Percentiles rank a stretch among this genome's conserved stretches.
These are phyloP conservation scores for Pluvianellus socialis DNA, from an alignment of 2,113 vertebrate genomes.

Conservation along the genomic window DNA sequence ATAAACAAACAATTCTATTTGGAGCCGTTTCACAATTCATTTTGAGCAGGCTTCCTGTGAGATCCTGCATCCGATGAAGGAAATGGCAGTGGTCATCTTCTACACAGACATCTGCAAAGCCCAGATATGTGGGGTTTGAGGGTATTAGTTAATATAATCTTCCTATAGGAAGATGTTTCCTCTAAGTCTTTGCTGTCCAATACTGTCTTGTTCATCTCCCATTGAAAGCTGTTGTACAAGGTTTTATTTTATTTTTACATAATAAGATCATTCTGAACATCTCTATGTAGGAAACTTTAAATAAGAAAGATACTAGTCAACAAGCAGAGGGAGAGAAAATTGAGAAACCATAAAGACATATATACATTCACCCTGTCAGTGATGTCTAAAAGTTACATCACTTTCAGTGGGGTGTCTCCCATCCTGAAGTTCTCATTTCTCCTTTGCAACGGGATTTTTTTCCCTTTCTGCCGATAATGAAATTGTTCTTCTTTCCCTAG, in stretches of 20 bases:
- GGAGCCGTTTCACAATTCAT: not conserved
- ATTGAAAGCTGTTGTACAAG: not conserved
- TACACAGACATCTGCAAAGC: not conserved
- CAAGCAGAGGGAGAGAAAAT: not conserved
- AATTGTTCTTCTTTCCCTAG: not conserved
- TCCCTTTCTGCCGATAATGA: not conserved
- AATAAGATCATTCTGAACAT: not conserved
- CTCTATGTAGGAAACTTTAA: not conserved
- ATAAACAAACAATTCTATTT: not conserved
- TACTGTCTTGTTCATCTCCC: not conserved
- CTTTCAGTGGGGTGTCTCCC: not conserved
- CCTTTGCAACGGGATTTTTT: not conserved
- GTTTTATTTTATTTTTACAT: not conserved
- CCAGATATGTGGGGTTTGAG: not conserved
- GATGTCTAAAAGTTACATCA: not conserved
- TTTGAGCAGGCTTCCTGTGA: not conserved
- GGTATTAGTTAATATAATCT: not conserved
- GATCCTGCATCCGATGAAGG: not conserved
- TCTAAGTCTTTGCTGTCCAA: not conserved
- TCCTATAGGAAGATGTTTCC: not conserved
- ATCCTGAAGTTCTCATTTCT: not conserved
- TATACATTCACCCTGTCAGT: rapidly evolving
- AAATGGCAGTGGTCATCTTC: not conserved
- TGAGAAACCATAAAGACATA: not conserved
- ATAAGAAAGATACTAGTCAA: not conserved